phyloP scores from a whole-genome alignment of 1,140 invertebrate species.

The Brachionus sp. region DNA sequence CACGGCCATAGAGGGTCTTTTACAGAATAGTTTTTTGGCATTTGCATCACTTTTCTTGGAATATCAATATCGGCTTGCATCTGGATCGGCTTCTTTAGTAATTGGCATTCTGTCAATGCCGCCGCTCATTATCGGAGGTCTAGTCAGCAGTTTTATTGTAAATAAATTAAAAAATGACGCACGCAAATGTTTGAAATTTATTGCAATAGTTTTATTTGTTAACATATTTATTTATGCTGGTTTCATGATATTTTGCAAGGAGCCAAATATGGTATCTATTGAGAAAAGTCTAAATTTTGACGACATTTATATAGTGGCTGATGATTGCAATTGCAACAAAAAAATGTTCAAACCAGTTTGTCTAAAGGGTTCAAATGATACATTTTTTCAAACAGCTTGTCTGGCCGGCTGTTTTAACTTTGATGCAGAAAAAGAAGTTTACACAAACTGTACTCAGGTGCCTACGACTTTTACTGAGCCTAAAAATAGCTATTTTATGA shows the following conservation, averaged over 20 bases:
- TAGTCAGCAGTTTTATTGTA: constrained; percentile 27
- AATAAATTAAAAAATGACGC: constrained; percentile 20
- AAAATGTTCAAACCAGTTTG: constrained; percentile 45
- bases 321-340: constrained; percentile 41
- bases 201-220: background rate
- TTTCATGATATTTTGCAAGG: constrained; percentile 35
- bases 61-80: constrained; percentile 25
- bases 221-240: constrained; percentile 39
- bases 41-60: constrained; percentile 40
- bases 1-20: constrained; percentile 26
- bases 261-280: constrained; percentile 17
- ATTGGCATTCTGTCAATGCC: constrained; percentile 33
- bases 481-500: background rate
- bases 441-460: constrained; percentile 11
- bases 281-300: background rate
- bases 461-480: background rate
- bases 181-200: constrained; percentile 7
- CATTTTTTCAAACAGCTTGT: constrained; percentile 1
- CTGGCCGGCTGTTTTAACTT: constrained; percentile 30
- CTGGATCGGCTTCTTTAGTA: constrained; percentile 33
- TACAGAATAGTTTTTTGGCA: constrained; percentile 41
- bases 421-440: constrained; percentile 12
- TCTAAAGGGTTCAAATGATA: constrained; percentile 14
- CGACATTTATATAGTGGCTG: background rate
- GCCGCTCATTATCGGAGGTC: constrained; percentile 24